Conservation (phyloP, 2,113 vertebrate species). For the Phalacrocorax brasilianus region DNA sequence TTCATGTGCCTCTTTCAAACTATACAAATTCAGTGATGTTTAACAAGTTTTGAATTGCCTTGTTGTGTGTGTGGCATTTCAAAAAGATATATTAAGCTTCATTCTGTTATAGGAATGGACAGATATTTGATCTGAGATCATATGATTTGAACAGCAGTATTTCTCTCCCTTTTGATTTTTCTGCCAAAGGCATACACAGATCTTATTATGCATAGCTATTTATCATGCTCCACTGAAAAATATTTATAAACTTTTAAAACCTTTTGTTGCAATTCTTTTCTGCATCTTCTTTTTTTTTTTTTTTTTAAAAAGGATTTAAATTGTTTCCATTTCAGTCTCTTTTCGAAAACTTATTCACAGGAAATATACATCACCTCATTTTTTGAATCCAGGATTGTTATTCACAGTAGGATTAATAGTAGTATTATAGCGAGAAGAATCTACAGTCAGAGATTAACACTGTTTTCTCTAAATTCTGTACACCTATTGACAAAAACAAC, state of each 20-base stretch:
- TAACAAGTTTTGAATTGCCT: not conserved
- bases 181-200: not conserved
- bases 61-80: not conserved
- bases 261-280: not conserved
- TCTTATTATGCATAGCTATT: not conserved
- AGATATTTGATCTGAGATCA: not conserved
- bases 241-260: not conserved
- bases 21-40: not conserved
- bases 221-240: not conserved
- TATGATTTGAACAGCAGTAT: not conserved
- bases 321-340: not conserved
- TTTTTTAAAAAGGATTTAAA: not conserved
- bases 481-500: not conserved
- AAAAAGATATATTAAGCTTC: not conserved
- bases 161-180: not conserved
- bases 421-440: not conserved
- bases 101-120: not conserved
- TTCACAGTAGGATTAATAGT: not conserved
- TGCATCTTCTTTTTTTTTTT: not conserved
- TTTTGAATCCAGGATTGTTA: not conserved
- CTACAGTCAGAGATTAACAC: not conserved
- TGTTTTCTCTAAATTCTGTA: not conserved
- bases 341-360: not conserved
- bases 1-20: not conserved
- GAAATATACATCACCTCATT: not conserved